Conservation (phyloP, 2,113 vertebrate genomes). For the Alaudala cheleensis region DNA sequence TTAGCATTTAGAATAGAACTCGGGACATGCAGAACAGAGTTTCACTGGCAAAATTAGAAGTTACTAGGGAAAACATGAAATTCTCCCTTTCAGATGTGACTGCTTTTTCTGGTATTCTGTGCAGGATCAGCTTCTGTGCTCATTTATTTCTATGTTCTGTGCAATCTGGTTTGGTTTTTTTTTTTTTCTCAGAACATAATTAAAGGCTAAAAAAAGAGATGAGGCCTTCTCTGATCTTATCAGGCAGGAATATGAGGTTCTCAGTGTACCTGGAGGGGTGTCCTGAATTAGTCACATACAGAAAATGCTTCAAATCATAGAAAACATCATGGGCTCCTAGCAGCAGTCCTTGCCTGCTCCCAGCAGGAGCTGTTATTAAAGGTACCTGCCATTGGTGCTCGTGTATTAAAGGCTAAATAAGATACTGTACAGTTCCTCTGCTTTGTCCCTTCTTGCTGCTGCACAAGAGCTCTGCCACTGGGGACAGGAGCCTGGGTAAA, state of each 20-base stretch:
- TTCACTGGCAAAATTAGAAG: background rate
- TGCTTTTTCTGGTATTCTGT: background rate
- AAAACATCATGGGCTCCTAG: background rate
- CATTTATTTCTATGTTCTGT: background rate
- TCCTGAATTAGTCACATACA: background rate
- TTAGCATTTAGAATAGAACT: background rate
- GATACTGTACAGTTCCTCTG: background rate
- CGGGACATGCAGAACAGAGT: background rate
- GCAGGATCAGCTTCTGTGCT: background rate
- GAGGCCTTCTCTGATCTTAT: background rate
- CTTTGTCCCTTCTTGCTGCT: background rate
- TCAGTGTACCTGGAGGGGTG: background rate
- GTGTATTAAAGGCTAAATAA: background rate
- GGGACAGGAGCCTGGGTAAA: background rate
- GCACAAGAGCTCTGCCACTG: background rate
- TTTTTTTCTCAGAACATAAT: background rate
- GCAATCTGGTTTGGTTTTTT: background rate
- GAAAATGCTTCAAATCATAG: background rate
- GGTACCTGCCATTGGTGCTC: background rate
- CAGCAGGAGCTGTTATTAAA: background rate
- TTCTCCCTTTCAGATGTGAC: background rate
- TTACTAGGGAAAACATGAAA: background rate
- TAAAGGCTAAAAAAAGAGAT: background rate
- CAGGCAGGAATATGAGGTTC: background rate
- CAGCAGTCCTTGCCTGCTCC: background rate